Evolutionary conservation across 2,113 vertebrate genomes (phyloP).

Genomic region (Mixornis gularis): DNA sequence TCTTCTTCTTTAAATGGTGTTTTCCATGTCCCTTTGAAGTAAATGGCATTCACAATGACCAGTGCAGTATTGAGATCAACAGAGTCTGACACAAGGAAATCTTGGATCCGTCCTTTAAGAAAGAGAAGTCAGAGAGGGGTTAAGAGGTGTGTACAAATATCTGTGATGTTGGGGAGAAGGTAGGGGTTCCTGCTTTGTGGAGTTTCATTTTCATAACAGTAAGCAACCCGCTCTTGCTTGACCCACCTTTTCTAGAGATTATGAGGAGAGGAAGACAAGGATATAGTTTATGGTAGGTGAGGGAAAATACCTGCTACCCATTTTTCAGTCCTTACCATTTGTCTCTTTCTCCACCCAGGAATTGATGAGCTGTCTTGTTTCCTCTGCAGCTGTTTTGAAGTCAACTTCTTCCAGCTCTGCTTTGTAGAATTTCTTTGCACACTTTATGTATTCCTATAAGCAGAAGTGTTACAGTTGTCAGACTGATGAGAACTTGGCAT

Average conservation of each 20-base stretch:
- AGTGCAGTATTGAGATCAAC: slow-evolving; percentile 60
- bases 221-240: not conserved
- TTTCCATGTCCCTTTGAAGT: slow-evolving; percentile 42
- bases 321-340: slow-evolving; percentile 54
- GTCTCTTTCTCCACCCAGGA: slow-evolving; percentile 71
- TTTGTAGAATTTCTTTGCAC: slow-evolving; percentile 59
- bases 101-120: slow-evolving; percentile 75
- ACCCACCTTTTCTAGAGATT: not conserved
- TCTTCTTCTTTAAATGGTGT: not conserved
- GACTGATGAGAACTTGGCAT: not conserved
- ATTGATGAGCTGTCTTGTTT: slow-evolving; percentile 65
- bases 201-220: not conserved
- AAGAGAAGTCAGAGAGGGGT: not conserved
- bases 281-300: not conserved
- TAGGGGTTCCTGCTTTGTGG: not conserved
- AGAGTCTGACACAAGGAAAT: slow-evolving; percentile 68
- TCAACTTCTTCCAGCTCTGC: slow-evolving; percentile 54
- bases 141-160: not conserved
- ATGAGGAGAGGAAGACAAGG: not conserved
- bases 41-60: slow-evolving; percentile 65
- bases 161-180: not conserved
- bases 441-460: slow-evolving; percentile 61
- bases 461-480: not conserved
- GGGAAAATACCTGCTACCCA: not conserved
- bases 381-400: slow-evolving; percentile 62